Conservation (phyloP, 2,113 vertebrate genomes). For the Malurus alboscapulatus region DNA sequence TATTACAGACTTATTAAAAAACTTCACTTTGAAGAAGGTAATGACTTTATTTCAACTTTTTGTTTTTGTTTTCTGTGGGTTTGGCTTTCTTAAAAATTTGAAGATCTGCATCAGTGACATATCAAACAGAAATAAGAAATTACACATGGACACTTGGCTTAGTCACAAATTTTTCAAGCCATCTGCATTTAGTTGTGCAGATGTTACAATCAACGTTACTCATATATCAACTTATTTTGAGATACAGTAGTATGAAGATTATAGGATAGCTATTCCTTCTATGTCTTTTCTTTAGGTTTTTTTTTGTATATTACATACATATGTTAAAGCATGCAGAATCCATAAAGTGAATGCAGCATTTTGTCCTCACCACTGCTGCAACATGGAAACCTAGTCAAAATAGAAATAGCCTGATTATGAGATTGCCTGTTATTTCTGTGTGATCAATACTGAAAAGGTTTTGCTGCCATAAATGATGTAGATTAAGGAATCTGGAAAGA, state of each 20-base stretch:
- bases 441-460: background rate
- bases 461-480: background rate
- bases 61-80: background rate
- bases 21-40: background rate
- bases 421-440: background rate
- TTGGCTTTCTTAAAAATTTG: background rate
- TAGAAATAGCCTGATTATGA: background rate
- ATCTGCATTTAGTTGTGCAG: background rate
- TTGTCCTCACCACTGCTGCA: background rate
- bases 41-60: background rate
- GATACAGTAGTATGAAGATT: background rate
- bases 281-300: background rate
- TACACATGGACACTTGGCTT: background rate
- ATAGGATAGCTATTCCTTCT: background rate
- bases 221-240: background rate
- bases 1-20: conserved; percentile 18
- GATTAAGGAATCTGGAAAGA: background rate
- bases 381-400: background rate
- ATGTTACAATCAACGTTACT: background rate
- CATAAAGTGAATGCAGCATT: background rate
- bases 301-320: background rate
- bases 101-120: background rate
- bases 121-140: conserved; percentile 19
- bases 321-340: background rate
- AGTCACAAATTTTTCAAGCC: background rate